These are phyloP conservation scores for Polydrusus tereticollis DNA, from an alignment of 2,888 invertebrate species.

Conservation along the genomic window DNA sequence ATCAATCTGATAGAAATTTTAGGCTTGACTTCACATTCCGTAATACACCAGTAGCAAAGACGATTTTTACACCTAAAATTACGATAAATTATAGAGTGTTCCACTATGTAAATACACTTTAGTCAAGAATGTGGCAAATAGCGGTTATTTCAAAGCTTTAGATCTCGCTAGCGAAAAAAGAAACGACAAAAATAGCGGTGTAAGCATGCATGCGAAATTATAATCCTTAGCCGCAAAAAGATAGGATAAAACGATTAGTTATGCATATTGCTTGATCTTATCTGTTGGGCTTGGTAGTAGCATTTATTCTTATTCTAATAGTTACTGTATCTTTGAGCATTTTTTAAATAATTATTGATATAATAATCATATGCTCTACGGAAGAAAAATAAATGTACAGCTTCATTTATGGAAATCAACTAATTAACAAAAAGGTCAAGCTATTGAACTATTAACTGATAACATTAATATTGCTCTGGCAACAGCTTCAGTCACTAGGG, in stretches of 20 bases:
- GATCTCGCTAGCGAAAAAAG: slow-evolving; percentile 12
- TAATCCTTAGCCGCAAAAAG: slow-evolving; percentile 33
- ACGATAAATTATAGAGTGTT: slow-evolving; percentile 22
- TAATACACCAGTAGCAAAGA: slow-evolving; percentile 25
- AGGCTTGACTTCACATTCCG: slow-evolving; percentile 16
- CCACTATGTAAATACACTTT: slow-evolving; percentile 33
- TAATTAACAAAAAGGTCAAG: too few species aligned
- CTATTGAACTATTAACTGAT: too few species aligned
- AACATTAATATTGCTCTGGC: too few species aligned
- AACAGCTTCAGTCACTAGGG: too few species aligned
- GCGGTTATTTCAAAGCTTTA: slow-evolving; percentile 30
- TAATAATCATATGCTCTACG: neutral
- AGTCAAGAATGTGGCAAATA: slow-evolving; percentile 28
- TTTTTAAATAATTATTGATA: slow-evolving; percentile 1
- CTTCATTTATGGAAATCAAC: neutral
- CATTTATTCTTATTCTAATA: slow-evolving; percentile 30
- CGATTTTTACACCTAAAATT: slow-evolving; percentile 32
- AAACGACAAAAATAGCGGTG: slow-evolving; percentile 31
- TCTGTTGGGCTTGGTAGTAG: slow-evolving; percentile 28
- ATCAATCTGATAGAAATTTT: slow-evolving; percentile 6
- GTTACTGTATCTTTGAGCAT: slow-evolving; percentile 18
- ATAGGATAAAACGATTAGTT: slow-evolving; percentile 35
- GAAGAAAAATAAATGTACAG: neutral
- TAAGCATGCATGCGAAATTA: slow-evolving; percentile 38
- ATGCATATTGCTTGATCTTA: slow-evolving; percentile 32